Base-by-base conservation (phyloP, 1,140 invertebrate species). In the Bombus ignitus region DNA sequence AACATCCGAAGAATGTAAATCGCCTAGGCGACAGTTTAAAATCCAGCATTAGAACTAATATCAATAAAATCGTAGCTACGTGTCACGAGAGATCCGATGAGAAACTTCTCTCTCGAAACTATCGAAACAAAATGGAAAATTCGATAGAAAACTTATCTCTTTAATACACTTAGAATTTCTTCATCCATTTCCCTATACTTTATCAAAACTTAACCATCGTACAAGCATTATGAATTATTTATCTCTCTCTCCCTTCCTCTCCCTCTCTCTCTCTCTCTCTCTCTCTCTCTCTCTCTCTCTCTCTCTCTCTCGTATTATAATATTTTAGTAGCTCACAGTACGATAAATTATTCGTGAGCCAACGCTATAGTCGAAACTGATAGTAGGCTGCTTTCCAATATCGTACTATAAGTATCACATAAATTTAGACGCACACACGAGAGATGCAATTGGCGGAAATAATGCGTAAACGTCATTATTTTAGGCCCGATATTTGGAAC, bases 401-500 rank as follows among this genome's bases (percentile, higher is more conserved):
- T 62, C n/a, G n/a, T n/a, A 32, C 70, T 73, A 44, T 44, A 74
- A 59, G 28, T 72, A 44, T 73, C 80, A 35, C 22, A 28, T 35
- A 35, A 74, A 62, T 74, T 62, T 44, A 44, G 68, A 81, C 28
- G 3, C 59, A 4, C 39, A 37, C 53, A 8, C n/a, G 47, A 18
- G 32, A 44, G 71, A 32, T 35, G n/a, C 39, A 57, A 81, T 74
- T 39, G 37, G 1, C 37, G 80, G 42, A 81, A 35, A 65, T 81
- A 44, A 73, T 44, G 39, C 25, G 68, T 32, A 13, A 12, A 35
- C 18, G 6, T 10, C 70, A 73, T 59, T 73, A 81, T 73, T 73
- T 62, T 42, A 25, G 68, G 12, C 13, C 25, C 28, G 44, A 59
- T 62, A 35, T 18, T 73, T 62, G 28, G 47, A 73, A 71, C 66